Conservation (phyloP, 2,113 vertebrate species). For the Xenus cinereus region DNA sequence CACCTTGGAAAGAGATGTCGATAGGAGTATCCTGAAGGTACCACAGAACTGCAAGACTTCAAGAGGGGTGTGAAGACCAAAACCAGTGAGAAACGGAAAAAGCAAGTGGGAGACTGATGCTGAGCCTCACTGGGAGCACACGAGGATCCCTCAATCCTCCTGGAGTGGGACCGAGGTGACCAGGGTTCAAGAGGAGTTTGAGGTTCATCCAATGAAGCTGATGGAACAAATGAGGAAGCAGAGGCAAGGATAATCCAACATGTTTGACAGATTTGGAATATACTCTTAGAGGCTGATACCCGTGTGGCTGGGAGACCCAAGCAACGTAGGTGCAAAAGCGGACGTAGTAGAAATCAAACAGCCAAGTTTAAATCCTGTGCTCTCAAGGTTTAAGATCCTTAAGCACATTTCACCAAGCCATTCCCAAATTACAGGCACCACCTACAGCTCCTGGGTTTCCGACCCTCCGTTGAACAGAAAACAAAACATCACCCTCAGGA, state of each 20-base stretch:
- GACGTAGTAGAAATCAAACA: not conserved
- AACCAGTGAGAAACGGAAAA: not conserved
- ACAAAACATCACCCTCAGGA: not conserved
- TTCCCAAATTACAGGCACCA: not conserved
- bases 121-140: not conserved
- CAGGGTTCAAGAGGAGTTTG: not conserved
- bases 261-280: not conserved
- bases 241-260: not conserved
- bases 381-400: not conserved
- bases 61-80: not conserved
- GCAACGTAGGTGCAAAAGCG: not conserved
- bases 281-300: not conserved
- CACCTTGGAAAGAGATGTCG: not conserved
- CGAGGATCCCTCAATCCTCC: rapidly evolving
- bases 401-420: not conserved
- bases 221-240: not conserved
- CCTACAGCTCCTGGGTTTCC: not conserved
- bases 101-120: not conserved
- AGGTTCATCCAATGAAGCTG: not conserved
- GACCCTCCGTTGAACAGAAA: rapidly evolving
- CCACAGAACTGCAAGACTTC: not conserved
- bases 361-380: not conserved
- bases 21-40: not conserved
- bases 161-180: not conserved
- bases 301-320: not conserved